Base-by-base conservation (phyloP, 2,888 invertebrate species). In the Dastarcus helophoroides region DNA sequence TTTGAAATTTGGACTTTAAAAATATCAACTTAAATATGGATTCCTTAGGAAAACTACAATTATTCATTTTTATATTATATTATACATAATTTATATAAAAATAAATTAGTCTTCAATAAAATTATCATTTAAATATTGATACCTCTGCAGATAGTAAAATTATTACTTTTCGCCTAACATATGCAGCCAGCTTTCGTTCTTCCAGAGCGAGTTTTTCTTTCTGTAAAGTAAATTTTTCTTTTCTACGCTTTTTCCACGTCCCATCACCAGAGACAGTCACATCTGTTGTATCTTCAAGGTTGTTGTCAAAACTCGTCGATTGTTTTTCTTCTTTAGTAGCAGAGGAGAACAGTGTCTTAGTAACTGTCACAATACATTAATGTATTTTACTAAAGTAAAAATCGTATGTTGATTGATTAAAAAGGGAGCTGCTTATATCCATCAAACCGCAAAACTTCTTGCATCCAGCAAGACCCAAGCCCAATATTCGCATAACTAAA, bases 361-460 rank as follows among this genome's bases (percentile, higher is more conserved):
- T 26, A 21, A 26, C 28, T 36, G 27, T 13, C 22, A 36, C 33
- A 25, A 29, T 26, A 21, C 30, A 32, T 22, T 29, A 24, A 33
- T 21, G 28, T 25, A 39, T 39, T 26, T 35, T 32, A n/a, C 31
- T 29, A 22, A 31, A 12, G 30, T 31, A 26, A 30, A 26, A 12
- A 35, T 37, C 33, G 30, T 40, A 36, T 15, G 29, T 36, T 29
- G 39, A 26, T 39, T 17, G 39, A 35, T 42, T 39, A 40, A 46
- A 36, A 40, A 44, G 44, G 4, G 21, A 17, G 29, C 31, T 30
- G 19, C 33, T 27, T 27, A 41, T 34, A 33, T 41, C 41, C 41
- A 39, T 43, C 29, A 41, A 33, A 21, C 37, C 39, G 34, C 38
- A 41, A 33, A 43, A 41, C 26, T 38, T 42, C 19, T 38, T 30